Percentiles rank a stretch among this genome's conserved stretches.
phyloP scores from a whole-genome alignment of 2,888 invertebrate species.

The Cremastobaeus sp. region DNA sequence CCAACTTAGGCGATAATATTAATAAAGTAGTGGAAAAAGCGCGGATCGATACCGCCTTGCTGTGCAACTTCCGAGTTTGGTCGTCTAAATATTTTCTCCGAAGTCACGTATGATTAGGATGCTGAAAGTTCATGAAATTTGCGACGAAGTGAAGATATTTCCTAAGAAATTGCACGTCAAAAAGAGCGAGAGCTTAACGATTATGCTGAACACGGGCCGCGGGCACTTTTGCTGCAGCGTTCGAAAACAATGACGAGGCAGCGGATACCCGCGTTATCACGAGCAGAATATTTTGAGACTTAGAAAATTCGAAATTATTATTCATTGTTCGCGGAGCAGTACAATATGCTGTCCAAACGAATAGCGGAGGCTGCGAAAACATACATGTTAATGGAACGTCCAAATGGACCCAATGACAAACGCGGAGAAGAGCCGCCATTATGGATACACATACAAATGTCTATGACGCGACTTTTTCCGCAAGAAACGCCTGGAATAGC shows the following conservation, averaged over 20 bases:
- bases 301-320: slow-evolving; percentile 33
- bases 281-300: slow-evolving; percentile 24
- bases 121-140: slow-evolving; percentile 15
- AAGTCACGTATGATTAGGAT: slow-evolving; percentile 29
- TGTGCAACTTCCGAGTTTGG: slow-evolving; percentile 7
- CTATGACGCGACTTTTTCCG: no score
- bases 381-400: slow-evolving; percentile 39
- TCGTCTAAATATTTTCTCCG: slow-evolving; percentile 18
- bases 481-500: no score
- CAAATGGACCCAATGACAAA: slow-evolving; percentile 26
- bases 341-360: slow-evolving; percentile 28
- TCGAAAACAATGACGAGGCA: slow-evolving; percentile 48
- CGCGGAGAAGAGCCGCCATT: slow-evolving; percentile 21
- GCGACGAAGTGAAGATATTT: no score
- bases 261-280: slow-evolving; percentile 34
- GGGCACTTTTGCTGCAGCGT: slow-evolving; percentile 34
- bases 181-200: slow-evolving; percentile 22
- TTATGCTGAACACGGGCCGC: slow-evolving; percentile 25
- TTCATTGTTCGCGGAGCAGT: slow-evolving; percentile 39
- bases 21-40: no score
- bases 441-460: slow-evolving; percentile 7
- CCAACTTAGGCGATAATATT: no score
- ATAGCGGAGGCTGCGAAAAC: slow-evolving; percentile 20
- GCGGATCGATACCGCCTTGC: no score
- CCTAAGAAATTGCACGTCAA: slow-evolving; percentile 1